Evolutionary conservation across 2,113 vertebrate species (phyloP).

Genomic region (Polypterus bichir): DNA sequence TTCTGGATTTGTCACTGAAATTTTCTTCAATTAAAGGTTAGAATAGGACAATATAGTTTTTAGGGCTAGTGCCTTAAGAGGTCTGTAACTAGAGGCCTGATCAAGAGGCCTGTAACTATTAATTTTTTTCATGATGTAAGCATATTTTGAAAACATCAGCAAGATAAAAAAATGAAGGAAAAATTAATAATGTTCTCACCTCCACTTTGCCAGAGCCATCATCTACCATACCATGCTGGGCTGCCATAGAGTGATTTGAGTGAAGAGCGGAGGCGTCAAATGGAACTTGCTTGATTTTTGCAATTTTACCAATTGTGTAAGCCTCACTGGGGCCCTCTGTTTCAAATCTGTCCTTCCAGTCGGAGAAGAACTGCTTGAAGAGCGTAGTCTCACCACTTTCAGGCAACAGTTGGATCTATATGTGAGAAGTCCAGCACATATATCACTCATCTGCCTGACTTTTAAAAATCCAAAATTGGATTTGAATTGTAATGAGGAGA

Average conservation of each 20-base stretch:
- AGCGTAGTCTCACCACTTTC: constrained; percentile 39
- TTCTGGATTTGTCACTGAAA: too few relatives aligned
- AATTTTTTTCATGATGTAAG: too few relatives aligned
- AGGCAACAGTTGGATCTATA: constrained; percentile 43
- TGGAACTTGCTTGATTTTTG: constrained; percentile 39
- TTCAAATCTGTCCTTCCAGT: constrained; percentile 47
- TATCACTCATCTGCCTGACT: too few relatives aligned
- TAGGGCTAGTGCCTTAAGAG: too few relatives aligned
- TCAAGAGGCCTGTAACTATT: too few relatives aligned
- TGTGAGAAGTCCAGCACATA: too few relatives aligned
- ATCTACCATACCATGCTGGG: constrained; percentile 53
- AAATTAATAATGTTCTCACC: constrained; percentile 26
- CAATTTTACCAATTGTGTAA: constrained; percentile 34
- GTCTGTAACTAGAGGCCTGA: too few relatives aligned
- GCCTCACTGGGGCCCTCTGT: constrained; percentile 31
- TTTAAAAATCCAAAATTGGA: too few relatives aligned
- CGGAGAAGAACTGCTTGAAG: constrained; percentile 55
- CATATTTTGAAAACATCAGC: too few relatives aligned
- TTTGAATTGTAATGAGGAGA: neutral
- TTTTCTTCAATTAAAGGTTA: too few relatives aligned
- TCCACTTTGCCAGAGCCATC: constrained; percentile 47
- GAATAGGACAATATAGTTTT: too few relatives aligned
- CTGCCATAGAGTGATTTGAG: constrained; percentile 40
- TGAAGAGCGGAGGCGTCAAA: constrained; percentile 47
- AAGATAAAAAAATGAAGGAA: neutral